phyloP scores from a whole-genome alignment of 2,888 invertebrate genomes.

The Eupithecia inturbata region DNA sequence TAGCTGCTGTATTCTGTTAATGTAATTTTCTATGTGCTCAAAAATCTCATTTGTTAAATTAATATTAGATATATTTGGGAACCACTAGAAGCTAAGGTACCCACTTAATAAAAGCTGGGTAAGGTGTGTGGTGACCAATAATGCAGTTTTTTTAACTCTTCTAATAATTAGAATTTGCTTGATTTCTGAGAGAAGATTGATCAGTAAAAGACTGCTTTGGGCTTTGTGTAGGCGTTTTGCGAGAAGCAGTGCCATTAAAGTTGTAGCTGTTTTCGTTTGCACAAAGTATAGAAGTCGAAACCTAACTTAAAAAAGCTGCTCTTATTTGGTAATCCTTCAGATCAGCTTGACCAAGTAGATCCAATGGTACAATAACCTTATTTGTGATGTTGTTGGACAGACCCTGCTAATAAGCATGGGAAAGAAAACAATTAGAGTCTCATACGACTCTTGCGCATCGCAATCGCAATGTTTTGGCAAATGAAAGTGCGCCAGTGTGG shows the following conservation, averaged over 20 bases:
- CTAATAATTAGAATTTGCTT: neutral
- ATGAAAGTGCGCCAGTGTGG: slow-evolving; percentile 26
- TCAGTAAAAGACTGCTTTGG: neutral
- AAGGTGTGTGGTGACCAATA: too few relatives aligned
- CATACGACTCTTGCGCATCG: slow-evolving; percentile 13
- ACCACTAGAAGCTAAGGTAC: too few relatives aligned
- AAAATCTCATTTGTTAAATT: too few relatives aligned
- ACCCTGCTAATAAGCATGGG: slow-evolving; percentile 16
- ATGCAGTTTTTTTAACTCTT: neutral
- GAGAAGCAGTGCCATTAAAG: neutral
- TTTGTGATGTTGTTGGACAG: slow-evolving; percentile 11
- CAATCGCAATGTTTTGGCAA: slow-evolving; percentile 29
- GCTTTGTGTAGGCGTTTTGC: neutral
- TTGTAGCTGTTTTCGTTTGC: neutral
- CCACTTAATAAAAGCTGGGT: too few relatives aligned
- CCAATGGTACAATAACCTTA: slow-evolving; percentile 7
- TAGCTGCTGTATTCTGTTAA: too few relatives aligned
- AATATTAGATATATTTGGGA: too few relatives aligned
- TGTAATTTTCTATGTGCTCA: too few relatives aligned
- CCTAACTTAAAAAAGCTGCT: neutral
- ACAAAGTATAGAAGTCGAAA: neutral
- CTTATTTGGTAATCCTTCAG: neutral
- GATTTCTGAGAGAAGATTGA: neutral
- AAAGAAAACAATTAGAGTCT: slow-evolving; percentile 18
- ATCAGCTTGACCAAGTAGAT: slow-evolving; percentile 2